Base-by-base conservation (phyloP, 2,888 invertebrate genomes). In the Bembecia ichneumoniformis region DNA sequence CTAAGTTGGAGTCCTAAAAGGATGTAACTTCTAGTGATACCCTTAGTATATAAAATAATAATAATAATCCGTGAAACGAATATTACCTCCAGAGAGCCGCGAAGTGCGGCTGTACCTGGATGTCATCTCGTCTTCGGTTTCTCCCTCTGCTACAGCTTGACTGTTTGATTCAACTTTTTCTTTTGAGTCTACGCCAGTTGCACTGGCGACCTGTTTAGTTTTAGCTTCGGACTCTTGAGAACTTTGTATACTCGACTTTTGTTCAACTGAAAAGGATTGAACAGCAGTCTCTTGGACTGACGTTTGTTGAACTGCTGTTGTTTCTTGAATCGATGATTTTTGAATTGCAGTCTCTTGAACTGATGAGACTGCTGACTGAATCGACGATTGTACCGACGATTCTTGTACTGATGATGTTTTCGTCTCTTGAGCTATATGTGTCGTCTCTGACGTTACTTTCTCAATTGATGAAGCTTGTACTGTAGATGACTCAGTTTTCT, bases 61-160 rank as follows among this genome's bases (percentile, higher is more conserved):
- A 7, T 7, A 20, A 20, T 28, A 28, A 28, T 28, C 7, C 28
- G 9, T 28, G 9, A 28, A 28, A 28, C 2, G 5, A 28, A 9
- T 47, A 65, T 71, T 73, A 90, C 91, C 90, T 88, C 91, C 90
- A 67, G 90, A 87, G 47, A 88, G 86, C 79, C 88, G 89, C 68
- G 90, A 88, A 65, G 90, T 90, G 72, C 89, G 88, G 79, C 89
- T 89, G 67, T 89, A 90, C 64, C 90, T 89, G 59, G 91, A 89
- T 14, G 40, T 40, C 69, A 90, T 88, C 55, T 86, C 84, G 58
- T 73, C 75, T 44, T 74, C 54, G 73, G 76, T 77, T 74, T 78
- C 82, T 28, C 28, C 28, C 28, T 28, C 28, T 28, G 28, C 28
- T 74, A 79, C 83, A 83, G 82, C 64, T 84, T 86, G 84, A 66